Percentiles rank a stretch among this genome's conserved stretches.
These are phyloP conservation scores for Sapajus apella DNA, from an alignment of 2,113 vertebrate species.

Conservation along the genomic window DNA sequence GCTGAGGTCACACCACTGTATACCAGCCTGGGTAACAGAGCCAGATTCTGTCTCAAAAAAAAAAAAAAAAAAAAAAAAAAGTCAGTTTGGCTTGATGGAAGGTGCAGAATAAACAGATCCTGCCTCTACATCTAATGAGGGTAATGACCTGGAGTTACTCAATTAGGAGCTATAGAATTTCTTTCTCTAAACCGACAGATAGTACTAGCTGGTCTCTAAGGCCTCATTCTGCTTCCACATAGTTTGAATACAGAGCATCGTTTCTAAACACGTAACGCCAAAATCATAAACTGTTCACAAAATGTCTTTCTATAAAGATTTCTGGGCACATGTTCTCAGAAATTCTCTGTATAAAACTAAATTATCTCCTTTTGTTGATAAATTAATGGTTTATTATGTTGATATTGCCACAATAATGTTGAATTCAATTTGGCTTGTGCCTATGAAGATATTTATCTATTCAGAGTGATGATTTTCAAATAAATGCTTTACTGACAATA, in stretches of 20 bases:
- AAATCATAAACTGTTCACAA: conserved; percentile 1
- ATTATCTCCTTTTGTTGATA: neutral
- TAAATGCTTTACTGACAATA: neutral
- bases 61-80: neutral
- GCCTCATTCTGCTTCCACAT: neutral
- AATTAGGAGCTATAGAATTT: neutral
- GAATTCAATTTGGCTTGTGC: neutral
- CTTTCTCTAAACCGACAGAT: neutral
- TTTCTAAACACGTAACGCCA: neutral
- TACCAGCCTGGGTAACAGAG: no score
- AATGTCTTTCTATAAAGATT: neutral
- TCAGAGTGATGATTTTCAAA: conserved; percentile 15
- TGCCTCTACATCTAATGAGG: neutral
- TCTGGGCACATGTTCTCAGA: neutral
- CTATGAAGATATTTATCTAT: neutral
- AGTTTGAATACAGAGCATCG: neutral
- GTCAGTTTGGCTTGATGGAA: neutral
- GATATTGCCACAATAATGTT: neutral
- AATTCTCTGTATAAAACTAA: neutral
- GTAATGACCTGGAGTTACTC: neutral
- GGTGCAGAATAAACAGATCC: neutral
- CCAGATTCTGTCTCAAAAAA: no score
- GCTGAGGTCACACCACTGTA: no score
- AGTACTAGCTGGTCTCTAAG: neutral
- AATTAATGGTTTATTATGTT: conserved; percentile 12